phyloP scores from a whole-genome alignment of 2,888 invertebrate genomes.

The Trilocha varians region DNA sequence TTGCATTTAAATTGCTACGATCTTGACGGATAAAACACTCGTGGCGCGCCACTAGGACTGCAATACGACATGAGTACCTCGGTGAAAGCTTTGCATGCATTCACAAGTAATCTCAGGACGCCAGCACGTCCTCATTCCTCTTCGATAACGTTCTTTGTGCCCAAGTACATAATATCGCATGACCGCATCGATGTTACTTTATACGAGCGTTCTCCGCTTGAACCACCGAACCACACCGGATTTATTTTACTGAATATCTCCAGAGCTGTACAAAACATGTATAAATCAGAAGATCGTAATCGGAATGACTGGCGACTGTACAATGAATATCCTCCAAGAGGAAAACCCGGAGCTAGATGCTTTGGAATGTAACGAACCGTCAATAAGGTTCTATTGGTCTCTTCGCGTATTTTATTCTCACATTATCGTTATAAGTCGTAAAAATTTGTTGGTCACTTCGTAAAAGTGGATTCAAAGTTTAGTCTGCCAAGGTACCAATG shows the following conservation, averaged over 20 bases:
- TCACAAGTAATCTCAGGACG: conserved; percentile 34
- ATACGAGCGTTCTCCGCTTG: conserved; percentile 28
- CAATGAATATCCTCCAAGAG: conserved; percentile 33
- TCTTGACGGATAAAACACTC: conserved; percentile 23
- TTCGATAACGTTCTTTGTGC: conserved; percentile 39
- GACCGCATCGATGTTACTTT: conserved; percentile 40
- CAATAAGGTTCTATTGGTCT: conserved; percentile 8
- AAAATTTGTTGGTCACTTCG: conserved; percentile 49
- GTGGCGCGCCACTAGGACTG: conserved; percentile 43
- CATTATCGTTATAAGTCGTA: conserved; percentile 57
- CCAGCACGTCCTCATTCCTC: conserved; percentile 32
- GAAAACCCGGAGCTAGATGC: conserved; percentile 34
- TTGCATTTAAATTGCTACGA: conserved; percentile 41
- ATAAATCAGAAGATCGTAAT: conserved; percentile 43
- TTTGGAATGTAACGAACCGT: conserved; percentile 28
- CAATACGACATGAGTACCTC: conserved; percentile 29
- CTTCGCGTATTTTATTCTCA: conserved; percentile 46
- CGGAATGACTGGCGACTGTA: conserved; percentile 22
- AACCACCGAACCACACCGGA: conserved; percentile 43
- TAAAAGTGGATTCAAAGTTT: conserved; percentile 47
- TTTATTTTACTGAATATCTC: conserved; percentile 48
- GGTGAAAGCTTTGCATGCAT: conserved; percentile 22
- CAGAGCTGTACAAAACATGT: conserved; percentile 23
- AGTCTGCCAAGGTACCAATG: conserved; percentile 26
- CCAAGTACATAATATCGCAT: conserved; percentile 26